Conservation (phyloP, 2,113 vertebrate species). For the Psittacula cyanocephala region DNA sequence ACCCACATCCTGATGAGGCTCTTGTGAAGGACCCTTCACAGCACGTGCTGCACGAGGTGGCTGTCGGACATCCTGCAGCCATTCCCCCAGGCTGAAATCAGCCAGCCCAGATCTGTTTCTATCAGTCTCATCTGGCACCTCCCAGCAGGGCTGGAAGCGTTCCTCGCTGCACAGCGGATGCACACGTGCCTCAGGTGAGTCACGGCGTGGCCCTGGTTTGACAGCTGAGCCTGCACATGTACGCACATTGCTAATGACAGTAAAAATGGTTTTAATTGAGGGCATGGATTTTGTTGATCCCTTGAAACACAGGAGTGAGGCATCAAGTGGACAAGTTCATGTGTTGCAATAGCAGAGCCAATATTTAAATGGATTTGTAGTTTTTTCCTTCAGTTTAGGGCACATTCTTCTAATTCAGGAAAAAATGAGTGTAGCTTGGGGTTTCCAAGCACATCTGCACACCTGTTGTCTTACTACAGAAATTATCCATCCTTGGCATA, state of each 20-base stretch:
- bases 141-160: neutral
- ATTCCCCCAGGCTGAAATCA: neutral
- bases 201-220: neutral
- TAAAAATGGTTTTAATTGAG: neutral
- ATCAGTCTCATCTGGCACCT: neutral
- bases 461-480: neutral
- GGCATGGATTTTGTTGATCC: neutral
- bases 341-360: neutral
- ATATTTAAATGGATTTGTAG: neutral
- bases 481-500: neutral
- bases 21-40: fast-evolving
- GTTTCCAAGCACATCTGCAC: neutral
- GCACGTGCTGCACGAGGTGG: neutral
- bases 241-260: neutral
- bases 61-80: neutral
- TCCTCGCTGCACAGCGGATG: neutral
- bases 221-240: neutral
- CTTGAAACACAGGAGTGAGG: neutral
- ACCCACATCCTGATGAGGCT: neutral
- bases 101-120: fast-evolving
- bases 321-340: neutral
- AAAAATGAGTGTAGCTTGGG: neutral
- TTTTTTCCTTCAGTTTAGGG: neutral
- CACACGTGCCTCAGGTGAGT: neutral
- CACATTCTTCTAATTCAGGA: neutral